Conservation (phyloP, 2,113 vertebrate genomes). For the Atractosteus spatula region DNA sequence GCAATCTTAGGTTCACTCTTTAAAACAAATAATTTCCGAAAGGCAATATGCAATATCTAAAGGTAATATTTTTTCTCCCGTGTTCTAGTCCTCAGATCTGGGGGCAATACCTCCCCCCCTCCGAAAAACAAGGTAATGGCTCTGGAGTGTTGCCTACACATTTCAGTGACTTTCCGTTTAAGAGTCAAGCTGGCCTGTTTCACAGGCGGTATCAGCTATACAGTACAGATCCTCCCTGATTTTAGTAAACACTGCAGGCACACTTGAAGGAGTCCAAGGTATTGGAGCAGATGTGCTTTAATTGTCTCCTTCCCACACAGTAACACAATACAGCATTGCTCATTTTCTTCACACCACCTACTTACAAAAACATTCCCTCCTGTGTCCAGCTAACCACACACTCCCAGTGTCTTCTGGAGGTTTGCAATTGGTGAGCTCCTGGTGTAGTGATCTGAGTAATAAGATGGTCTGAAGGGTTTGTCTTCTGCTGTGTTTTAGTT, state of each 20-base stretch:
- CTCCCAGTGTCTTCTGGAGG: too few relatives aligned
- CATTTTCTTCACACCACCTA: background rate
- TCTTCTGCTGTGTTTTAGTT: too few relatives aligned
- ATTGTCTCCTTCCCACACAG: background rate
- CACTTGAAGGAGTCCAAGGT: background rate
- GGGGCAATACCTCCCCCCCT: too few relatives aligned
- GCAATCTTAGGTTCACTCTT: too few relatives aligned
- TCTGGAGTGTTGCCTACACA: background rate
- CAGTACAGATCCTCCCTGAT: background rate
- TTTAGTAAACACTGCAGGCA: background rate
- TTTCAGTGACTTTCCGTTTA: background rate
- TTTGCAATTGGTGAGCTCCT: too few relatives aligned
- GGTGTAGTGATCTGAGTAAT: too few relatives aligned
- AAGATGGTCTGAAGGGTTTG: too few relatives aligned
- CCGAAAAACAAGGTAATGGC: background rate
- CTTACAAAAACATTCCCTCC: background rate
- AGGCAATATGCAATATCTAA: too few relatives aligned
- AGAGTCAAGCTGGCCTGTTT: background rate
- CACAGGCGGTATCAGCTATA: background rate
- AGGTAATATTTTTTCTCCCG: too few relatives aligned
- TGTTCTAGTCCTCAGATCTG: too few relatives aligned
- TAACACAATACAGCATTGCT: background rate
- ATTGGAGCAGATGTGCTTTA: background rate
- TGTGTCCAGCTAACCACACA: too few relatives aligned
- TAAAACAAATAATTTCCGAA: too few relatives aligned